Percentiles rank a stretch among this genome's conserved stretches.
phyloP scores from a whole-genome alignment of 2,797 vertebrate genomes.

The Ctenochaetus hawaiiensis region DNA sequence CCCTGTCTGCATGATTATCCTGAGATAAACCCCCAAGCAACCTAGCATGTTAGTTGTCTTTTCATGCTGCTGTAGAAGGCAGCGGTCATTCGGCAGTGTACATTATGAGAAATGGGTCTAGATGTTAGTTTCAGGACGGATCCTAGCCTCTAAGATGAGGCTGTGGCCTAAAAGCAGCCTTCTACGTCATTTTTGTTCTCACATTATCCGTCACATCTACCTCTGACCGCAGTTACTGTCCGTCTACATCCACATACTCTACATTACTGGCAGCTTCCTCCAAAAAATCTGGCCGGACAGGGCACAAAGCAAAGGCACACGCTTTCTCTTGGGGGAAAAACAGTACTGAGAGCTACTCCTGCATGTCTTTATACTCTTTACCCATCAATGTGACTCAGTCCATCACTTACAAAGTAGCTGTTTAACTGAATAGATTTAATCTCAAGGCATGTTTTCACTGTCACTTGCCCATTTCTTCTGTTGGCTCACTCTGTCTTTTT shows the following conservation, averaged over 20 bases:
- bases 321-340: slow-evolving; percentile 1
- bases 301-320: slow-evolving; percentile 21
- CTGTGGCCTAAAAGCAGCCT: slow-evolving; percentile 32
- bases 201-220: slow-evolving; percentile 63
- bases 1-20: slow-evolving; percentile 8
- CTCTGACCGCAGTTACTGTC: slow-evolving; percentile 54
- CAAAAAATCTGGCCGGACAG: slow-evolving; percentile 53
- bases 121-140: slow-evolving; percentile 25
- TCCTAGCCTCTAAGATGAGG: slow-evolving; percentile 23
- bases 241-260: slow-evolving; percentile 25
- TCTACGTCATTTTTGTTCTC: slow-evolving; percentile 41
- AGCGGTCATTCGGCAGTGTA: slow-evolving; percentile 11
- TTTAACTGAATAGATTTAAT: slow-evolving; percentile 29
- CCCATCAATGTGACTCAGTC: slow-evolving; percentile 39
- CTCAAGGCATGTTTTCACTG: slow-evolving; percentile 24
- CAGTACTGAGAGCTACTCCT: slow-evolving; percentile 40
- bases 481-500: slow-evolving; percentile 14
- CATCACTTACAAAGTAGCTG: slow-evolving; percentile 46
- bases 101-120: slow-evolving; percentile 14
- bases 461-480: slow-evolving; percentile 23
- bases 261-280: slow-evolving; percentile 52
- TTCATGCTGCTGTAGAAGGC: slow-evolving; percentile 26
- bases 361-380: slow-evolving; percentile 56
- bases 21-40: slow-evolving; percentile 7
- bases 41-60: slow-evolving; percentile 21